phyloP scores from a whole-genome alignment of 2,113 vertebrate genomes.

The Pithys albifrons region DNA sequence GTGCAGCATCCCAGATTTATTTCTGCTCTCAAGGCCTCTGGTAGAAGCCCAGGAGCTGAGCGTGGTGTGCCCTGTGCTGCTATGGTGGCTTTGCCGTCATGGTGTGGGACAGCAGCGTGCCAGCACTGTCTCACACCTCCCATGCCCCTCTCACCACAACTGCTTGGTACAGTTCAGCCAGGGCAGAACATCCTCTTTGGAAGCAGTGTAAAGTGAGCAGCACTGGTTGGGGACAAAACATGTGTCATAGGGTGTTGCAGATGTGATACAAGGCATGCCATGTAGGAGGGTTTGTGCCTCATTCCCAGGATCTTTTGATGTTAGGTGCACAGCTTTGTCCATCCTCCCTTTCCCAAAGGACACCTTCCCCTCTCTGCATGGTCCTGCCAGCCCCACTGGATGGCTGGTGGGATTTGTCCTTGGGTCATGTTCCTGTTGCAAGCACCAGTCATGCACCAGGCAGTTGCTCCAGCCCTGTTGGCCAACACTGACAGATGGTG shows the following conservation, averaged over 20 bases:
- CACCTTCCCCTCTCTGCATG: background rate
- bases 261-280: rapidly evolving
- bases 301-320: background rate
- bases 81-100: background rate
- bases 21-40: background rate
- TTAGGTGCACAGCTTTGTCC: background rate
- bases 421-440: background rate
- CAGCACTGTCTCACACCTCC: rapidly evolving
- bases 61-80: rapidly evolving
- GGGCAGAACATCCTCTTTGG: background rate
- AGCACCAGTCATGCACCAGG: background rate
- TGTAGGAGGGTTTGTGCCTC: rapidly evolving
- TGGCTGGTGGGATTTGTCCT: background rate
- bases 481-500: slow-evolving; percentile 68
- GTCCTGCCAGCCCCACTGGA: background rate
- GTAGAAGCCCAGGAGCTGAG: background rate
- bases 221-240: background rate
- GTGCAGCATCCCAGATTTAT: background rate
- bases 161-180: background rate
- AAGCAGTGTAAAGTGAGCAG: background rate
- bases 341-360: background rate
- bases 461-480: slow-evolving; percentile 41
- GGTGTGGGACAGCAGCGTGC: background rate
- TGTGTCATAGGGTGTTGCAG: background rate
- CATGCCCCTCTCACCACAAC: rapidly evolving